Conservation (phyloP, 2,888 invertebrate genomes). For the Pterostichus niger region DNA sequence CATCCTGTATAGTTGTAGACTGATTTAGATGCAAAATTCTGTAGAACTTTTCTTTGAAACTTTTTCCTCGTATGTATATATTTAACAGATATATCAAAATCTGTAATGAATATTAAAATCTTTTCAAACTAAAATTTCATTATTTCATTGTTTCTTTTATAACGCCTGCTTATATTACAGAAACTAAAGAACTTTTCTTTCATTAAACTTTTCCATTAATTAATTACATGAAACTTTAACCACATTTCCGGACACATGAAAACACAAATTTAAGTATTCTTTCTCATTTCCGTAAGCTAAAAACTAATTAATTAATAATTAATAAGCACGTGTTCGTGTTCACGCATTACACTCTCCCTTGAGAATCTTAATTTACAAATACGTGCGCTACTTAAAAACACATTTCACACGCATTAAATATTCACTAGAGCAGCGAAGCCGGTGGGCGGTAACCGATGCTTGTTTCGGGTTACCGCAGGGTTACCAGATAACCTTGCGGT, state of each 20-base stretch:
- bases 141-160: no score
- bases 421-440: neutral
- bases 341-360: neutral
- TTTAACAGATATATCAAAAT: no score
- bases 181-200: neutral
- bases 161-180: neutral
- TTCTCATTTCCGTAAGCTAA: conserved; percentile 38
- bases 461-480: conserved; percentile 22
- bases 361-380: conserved; percentile 42
- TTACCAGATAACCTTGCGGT: conserved; percentile 35
- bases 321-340: conserved; percentile 14
- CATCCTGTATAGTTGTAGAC: no score
- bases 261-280: conserved; percentile 25
- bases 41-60: no score
- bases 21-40: no score
- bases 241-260: conserved; percentile 9
- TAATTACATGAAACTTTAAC: conserved; percentile 22
- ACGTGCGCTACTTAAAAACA: conserved; percentile 41
- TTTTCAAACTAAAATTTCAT: no score
- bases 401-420: conserved; percentile 36
- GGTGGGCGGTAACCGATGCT: conserved; percentile 20
- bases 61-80: no score
- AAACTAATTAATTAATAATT: conserved; percentile 38
- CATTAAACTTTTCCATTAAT: conserved; percentile 22
- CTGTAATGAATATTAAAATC: no score